Conservation (phyloP, 2,113 vertebrate species). For the Melanerpes aurifrons region DNA sequence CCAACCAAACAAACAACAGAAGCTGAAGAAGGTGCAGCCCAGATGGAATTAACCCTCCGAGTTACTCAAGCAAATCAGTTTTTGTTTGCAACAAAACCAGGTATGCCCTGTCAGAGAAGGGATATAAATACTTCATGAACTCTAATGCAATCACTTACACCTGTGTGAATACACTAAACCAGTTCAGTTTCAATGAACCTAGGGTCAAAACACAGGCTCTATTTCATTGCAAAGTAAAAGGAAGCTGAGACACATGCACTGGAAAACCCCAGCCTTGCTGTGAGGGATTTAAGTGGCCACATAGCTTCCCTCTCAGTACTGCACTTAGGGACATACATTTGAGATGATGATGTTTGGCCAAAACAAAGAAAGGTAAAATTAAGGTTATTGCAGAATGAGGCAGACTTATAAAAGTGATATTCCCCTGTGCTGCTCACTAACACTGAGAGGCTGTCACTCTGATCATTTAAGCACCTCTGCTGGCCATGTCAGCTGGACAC, state of each 20-base stretch:
- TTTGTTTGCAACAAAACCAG: not conserved
- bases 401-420: not conserved
- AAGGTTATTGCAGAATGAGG: not conserved
- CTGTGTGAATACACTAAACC: not conserved
- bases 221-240: not conserved
- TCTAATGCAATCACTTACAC: not conserved
- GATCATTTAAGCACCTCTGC: not conserved
- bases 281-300: not conserved
- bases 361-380: slow-evolving; percentile 27
- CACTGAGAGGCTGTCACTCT: not conserved
- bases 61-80: not conserved
- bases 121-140: not conserved
- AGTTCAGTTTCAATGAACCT: not conserved
- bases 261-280: not conserved
- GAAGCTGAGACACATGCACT: not conserved
- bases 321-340: not conserved
- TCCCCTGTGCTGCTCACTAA: not conserved
- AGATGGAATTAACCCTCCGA: not conserved
- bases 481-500: not conserved
- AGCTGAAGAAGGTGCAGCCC: not conserved
- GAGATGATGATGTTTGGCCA: not conserved
- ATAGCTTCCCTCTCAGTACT: not conserved
- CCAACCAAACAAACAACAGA: not conserved
- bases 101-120: not conserved
- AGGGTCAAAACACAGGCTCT: not conserved